Percentiles rank a stretch among this genome's conserved stretches.
phyloP scores from a whole-genome alignment of 2,113 vertebrate species.

The Platichthys flesus region DNA sequence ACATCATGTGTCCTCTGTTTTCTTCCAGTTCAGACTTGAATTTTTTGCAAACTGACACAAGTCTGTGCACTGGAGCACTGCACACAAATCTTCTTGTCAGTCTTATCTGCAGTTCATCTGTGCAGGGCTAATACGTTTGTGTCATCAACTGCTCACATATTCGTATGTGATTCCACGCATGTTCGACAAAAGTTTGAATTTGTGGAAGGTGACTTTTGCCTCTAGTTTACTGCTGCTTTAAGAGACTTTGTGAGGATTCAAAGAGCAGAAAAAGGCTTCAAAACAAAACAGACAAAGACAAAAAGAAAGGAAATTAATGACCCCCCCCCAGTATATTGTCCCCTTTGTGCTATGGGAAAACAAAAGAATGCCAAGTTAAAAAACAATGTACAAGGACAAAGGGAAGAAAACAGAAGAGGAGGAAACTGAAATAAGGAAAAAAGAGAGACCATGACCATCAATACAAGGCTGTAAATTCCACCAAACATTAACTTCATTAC shows the following conservation, averaged over 20 bases:
- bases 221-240: conserved; percentile 13
- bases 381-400: conserved; percentile 71
- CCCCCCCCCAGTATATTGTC: conserved; percentile 84
- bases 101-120: neutral
- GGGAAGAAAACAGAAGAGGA: conserved; percentile 35
- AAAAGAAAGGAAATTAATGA: conserved; percentile 86
- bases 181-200: conserved; percentile 6
- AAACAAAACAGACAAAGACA: conserved; percentile 72
- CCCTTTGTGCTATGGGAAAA: conserved; percentile 80
- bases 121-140: neutral
- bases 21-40: neutral
- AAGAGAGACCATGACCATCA: conserved; percentile 75
- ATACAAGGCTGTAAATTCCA: conserved; percentile 87
- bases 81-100: too few species aligned
- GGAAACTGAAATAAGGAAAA: conserved; percentile 32
- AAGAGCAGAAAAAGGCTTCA: conserved; percentile 49
- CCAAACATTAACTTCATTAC: conserved; percentile 90
- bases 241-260: neutral
- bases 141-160: neutral
- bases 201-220: neutral
- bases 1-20: neutral
- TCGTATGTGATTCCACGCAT: neutral
- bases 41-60: too few species aligned
- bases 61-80: too few species aligned
- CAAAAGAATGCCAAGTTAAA: conserved; percentile 68